phyloP scores from a whole-genome alignment of 2,797 vertebrate species.

The Enteromius paludinosus region DNA sequence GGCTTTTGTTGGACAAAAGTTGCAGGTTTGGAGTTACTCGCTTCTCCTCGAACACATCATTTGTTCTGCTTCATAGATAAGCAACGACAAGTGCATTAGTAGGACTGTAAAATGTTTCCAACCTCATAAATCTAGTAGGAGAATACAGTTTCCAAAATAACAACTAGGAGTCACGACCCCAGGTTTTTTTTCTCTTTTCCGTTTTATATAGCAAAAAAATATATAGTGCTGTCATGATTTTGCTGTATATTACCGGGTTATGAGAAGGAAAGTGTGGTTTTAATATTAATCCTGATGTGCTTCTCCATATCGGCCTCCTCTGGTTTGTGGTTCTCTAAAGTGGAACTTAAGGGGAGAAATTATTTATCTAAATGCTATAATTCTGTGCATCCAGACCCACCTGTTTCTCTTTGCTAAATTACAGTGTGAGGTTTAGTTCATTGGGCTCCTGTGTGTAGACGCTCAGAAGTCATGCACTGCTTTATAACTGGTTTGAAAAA shows the following conservation, averaged over 20 bases:
- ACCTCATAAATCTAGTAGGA: constrained; percentile 40
- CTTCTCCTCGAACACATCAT: constrained; percentile 34
- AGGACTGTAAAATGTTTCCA: constrained; percentile 48
- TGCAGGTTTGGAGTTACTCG: constrained; percentile 25
- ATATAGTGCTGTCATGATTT: constrained; percentile 19
- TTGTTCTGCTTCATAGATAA: constrained; percentile 53
- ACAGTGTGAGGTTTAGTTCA: constrained; percentile 25
- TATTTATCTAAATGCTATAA: constrained; percentile 43
- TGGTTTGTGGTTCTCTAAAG: constrained; percentile 32
- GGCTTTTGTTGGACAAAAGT: constrained; percentile 47
- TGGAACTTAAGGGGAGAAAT: constrained; percentile 36
- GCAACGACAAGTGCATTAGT: constrained; percentile 50
- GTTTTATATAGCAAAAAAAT: constrained; percentile 22
- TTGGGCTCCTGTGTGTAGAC: constrained; percentile 40
- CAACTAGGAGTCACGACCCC: constrained; percentile 11
- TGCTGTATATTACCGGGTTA: constrained; percentile 5
- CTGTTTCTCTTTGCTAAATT: constrained; percentile 44
- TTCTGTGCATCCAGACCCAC: constrained; percentile 34
- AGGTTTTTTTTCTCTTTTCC: constrained; percentile 17
- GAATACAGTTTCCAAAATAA: constrained; percentile 37
- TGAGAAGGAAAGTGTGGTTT: constrained; percentile 40
- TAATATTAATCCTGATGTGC: constrained; percentile 30
- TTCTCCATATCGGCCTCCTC: constrained; percentile 5
- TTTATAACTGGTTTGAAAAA: constrained; percentile 45
- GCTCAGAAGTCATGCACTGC: constrained; percentile 18